Evolutionary conservation across 2,888 invertebrate species (phyloP), one percentile per base, ranked within the genome.

Genomic region (Leptinotarsa haldemani): DNA sequence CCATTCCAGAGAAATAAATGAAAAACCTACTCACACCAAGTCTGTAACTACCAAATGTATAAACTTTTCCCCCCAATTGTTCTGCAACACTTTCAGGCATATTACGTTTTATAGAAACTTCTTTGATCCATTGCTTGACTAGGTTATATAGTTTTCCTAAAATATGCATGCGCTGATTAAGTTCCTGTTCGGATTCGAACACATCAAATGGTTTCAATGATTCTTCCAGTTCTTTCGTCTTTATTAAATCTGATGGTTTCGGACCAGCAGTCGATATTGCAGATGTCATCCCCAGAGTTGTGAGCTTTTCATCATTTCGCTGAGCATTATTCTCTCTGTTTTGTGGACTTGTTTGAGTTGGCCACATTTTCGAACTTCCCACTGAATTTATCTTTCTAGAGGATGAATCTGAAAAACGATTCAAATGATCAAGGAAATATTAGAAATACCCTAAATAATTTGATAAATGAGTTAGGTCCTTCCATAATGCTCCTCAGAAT

Each of bases 31-130:
- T 89, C 81, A 91, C 99, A 82, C 99, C 95, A 81, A 95, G 91
- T 80, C 96, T 90, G 86, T 99, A 99, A 71, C 99, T 99, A 64
- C 99, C 99, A 88, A 99, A 99, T n/a, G 99, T 99, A 86, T 97
- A 99, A 76, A 99, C 97, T 89, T 98, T 98, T 4, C 99, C 99
- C 25, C 99, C 98, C 73, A 98, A 95, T 80, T 93, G 93, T 71
- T 97, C 96, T 1, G 97, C 96, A 1, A 96, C 93, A 80, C 92
- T 94, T 72, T 94, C 93, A 7, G 99, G 98, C 93, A 99, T 96
- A 87, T 97, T 97, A 88, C 95, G 94, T 79, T 93, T 90, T 71
- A 95, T 88, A 63, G 97, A 97, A 65, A 97, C 93, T 81, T 97
- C 95, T 79, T 93, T 91, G 78, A 99, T 97, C 99, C 99, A 99